A percentile compares a stretch with the other conserved stretches of the same genome.
These are phyloP conservation scores for Ditula angustiorana DNA, from an alignment of 2,888 invertebrate species.

Conservation along the genomic window DNA sequence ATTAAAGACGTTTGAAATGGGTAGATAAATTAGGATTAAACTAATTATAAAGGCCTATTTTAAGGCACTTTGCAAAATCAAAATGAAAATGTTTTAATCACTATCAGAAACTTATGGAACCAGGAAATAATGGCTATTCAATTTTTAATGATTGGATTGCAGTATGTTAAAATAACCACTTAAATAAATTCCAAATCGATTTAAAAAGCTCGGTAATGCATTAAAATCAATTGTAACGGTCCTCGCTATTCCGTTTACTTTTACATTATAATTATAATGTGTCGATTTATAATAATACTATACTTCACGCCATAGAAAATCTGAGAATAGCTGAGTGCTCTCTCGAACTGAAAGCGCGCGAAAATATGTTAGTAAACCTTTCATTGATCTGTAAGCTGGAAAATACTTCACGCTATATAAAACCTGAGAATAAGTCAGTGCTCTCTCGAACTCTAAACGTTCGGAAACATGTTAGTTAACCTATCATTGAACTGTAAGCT, in stretches of 20 bases:
- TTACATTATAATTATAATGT: neutral
- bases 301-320: neutral
- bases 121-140: too few relatives aligned
- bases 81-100: too few relatives aligned
- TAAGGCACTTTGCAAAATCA: too few relatives aligned
- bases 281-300: neutral
- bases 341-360: neutral
- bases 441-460: neutral
- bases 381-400: neutral
- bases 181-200: neutral
- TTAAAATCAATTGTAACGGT: neutral
- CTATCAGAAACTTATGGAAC: too few relatives aligned
- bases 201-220: neutral
- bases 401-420: neutral
- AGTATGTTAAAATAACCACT: neutral
- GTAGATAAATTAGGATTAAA: too few relatives aligned
- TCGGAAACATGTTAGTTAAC: too few relatives aligned
- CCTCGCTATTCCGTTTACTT: neutral
- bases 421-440: neutral
- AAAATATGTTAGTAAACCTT: neutral
- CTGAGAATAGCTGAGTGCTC: neutral
- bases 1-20: too few relatives aligned
- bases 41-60: too few relatives aligned
- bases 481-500: neutral
- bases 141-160: too few relatives aligned